Base-by-base conservation (phyloP, 2,888 invertebrate species). In the Malachius bipustulatus region DNA sequence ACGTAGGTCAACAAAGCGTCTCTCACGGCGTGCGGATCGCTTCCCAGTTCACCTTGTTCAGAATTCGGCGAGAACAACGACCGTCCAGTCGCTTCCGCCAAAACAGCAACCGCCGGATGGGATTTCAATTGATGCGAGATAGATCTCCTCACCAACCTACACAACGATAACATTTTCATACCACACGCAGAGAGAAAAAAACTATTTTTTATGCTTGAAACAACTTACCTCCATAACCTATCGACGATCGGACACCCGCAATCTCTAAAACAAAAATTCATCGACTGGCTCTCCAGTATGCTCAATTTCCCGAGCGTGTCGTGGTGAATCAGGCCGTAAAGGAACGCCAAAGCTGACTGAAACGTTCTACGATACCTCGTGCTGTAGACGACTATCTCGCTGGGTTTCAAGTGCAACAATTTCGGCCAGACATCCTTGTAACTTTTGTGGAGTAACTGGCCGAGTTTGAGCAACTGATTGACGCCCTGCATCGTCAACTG, bases 361-460 rank as follows among this genome's bases (percentile, higher is more conserved):
- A 85, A 88, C 11, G 94, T 94, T 49, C 96, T 71, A 1, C 89
- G 64, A 57, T 88, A 90, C 27, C 82, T 72, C 0, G 93, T 91
- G 47, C 87, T 84, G 56, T 78, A 81, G 3, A 82, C 70, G 9
- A 79, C 55, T 16, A 82, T 65, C 42, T 79, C 80, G 3, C 75
- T 70, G 53, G 63, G 52, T 3, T 62, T 61, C 42, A 66, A 47
- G 47, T 64, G 63, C 37, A 58, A 61, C 6, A 71, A 49, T 47
- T 64, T 66, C 9, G 63, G 60, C 52, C 66, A 66, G 6, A 56
- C 45, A 9, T 59, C 64, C 9, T 65, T 63, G 49, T 78, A 78
- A 14, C 70, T 71, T 43, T 69, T 65, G 42, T 69, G 65, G 29
- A 87, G 60, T 14, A 76, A 64, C 48, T 71, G 65, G 44, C 94